Conservation (phyloP, 2,113 vertebrate species). For the Mus pahari region DNA sequence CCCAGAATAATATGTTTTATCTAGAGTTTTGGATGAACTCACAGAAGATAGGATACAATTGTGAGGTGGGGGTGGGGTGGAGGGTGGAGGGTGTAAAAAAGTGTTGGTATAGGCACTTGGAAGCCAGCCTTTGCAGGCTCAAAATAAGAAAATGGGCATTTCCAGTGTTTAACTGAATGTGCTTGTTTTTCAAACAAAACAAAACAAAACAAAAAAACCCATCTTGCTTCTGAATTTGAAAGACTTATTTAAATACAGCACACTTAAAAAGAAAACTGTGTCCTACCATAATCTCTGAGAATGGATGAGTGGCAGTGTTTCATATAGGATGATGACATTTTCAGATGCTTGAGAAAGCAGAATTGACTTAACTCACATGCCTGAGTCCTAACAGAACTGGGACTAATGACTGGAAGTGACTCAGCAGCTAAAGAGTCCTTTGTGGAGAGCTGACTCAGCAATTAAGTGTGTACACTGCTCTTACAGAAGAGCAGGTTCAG, state of each 20-base stretch:
- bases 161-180: background rate
- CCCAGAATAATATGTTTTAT: background rate
- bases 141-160: background rate
- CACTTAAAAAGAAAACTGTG: background rate
- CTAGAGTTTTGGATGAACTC: conserved; percentile 8
- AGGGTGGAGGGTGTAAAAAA: background rate
- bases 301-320: background rate
- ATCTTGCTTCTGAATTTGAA: conserved; percentile 25
- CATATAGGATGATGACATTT: background rate
- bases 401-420: background rate
- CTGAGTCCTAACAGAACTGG: background rate
- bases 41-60: background rate
- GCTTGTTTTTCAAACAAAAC: conserved; percentile 7
- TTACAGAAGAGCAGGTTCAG: background rate
- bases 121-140: background rate
- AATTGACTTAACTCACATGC: background rate
- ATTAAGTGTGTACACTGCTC: background rate
- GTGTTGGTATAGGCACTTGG: background rate
- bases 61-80: background rate
- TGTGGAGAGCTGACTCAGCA: background rate
- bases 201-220: too few species aligned
- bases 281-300: background rate
- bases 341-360: background rate
- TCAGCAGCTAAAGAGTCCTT: background rate
- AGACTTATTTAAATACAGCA: conserved; percentile 1